Base-by-base conservation (phyloP, 2,113 vertebrate species). In the Rutilus rutilus region DNA sequence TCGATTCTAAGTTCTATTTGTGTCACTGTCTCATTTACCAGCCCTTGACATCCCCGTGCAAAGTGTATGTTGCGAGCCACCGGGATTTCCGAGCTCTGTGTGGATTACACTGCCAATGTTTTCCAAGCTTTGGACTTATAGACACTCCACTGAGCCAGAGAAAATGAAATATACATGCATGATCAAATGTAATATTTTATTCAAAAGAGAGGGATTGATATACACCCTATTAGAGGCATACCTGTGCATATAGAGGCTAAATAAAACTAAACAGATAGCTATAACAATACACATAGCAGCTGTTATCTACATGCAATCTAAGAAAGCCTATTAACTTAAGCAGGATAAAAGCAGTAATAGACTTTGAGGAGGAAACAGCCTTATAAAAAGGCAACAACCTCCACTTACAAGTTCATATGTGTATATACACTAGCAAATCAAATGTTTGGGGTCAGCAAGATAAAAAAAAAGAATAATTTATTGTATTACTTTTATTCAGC, bases 251-350 rank as follows among this genome's bases (percentile, higher is more conserved):
- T n/a, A 45, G 17, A 62, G 15, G 15, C 6, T 10, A 14, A 78
- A 21, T 19, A 36, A 78, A 69, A 25, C 6, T 33, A 42, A 30
- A 54, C 27, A 39, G 4, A 12, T 23, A 33, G 17, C 10, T n/a
- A 39, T 25, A 83, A 23, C 23, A 65, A 76, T 60, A 77, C 33
- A 59, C 6, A 14, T 62, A 54, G 42, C 76, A 78, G 19, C 36
- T 50, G 59, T 45, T 23, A 75, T 64, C 42, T 14, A 67, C 82
- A 60, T 76, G 65, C 54, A 21, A 88, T 65, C 65, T 54, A 45
- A 84, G 30, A 78, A 87, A 88, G 60, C 73, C 30, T 39, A 87
- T 87, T 88, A 87, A 82, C 33, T 78, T 60, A 17, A 45, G 45
- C 60, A 78, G 80, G 81, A 79, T 79, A 74, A 77, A 84, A 65